Percentiles rank a stretch among this genome's conserved stretches.
Evolutionary conservation across 2,113 vertebrate genomes (phyloP).

Genomic region (Brevimyrus niger): DNA sequence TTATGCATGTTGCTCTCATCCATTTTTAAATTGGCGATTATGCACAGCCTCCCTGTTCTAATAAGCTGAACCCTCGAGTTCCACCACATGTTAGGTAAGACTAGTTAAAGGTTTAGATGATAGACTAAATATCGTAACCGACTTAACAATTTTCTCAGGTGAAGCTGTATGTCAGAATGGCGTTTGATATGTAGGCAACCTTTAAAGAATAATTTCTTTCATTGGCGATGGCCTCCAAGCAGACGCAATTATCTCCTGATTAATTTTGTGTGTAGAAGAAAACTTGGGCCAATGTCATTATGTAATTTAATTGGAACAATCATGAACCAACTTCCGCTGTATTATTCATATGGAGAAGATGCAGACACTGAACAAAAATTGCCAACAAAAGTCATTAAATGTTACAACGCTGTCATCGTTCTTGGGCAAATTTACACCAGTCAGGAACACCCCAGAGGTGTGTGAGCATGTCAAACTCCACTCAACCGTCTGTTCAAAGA

Average conservation of each 20-base stretch:
- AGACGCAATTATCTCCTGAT: not conserved
- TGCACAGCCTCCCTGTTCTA: constrained; percentile 20
- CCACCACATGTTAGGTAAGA: not conserved
- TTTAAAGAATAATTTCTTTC: not conserved
- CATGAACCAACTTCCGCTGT: not conserved
- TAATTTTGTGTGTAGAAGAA: not conserved
- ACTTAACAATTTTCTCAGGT: not conserved
- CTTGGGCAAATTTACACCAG: not conserved
- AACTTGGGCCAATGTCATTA: not conserved
- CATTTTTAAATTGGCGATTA: constrained; percentile 49
- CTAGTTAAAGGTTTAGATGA: not conserved
- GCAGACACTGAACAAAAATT: not conserved
- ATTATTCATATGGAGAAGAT: constrained; percentile 1
- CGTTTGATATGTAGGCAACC: not conserved
- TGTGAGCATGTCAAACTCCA: not conserved
- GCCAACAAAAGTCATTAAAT: not conserved
- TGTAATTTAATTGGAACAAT: constrained; percentile 2
- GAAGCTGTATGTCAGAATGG: not conserved
- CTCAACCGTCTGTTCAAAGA: not conserved
- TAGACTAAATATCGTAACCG: not conserved
- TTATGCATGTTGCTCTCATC: constrained; percentile 49
- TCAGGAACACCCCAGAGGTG: not conserved
- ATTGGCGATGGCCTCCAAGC: not conserved
- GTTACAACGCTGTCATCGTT: not conserved
- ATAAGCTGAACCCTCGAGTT: not conserved